Base-by-base conservation (phyloP, 2,797 vertebrate species). In the Myotis daubentonii region DNA sequence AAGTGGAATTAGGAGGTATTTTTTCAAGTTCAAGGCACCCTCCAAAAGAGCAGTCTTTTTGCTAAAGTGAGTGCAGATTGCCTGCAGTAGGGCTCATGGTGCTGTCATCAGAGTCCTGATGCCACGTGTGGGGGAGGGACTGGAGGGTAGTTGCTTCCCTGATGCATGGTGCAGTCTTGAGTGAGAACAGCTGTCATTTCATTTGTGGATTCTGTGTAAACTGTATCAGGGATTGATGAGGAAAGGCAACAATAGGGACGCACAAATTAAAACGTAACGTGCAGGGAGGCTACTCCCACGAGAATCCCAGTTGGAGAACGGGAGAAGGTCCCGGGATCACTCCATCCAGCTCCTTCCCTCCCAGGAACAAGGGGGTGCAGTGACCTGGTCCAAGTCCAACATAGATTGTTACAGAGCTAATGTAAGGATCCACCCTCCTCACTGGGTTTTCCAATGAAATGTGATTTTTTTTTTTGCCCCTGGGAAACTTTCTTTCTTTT, bases 11-110 rank as follows among this genome's bases (percentile, higher is more conserved):
- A 62, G 36, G 1, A 62, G 36, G 1, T 41, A 23, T 41, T 66
- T 93, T 94, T 79, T 57, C 47, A 87, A 89, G 55, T 76, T 93
- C 47, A 82, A 33, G 15, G 4, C 66, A 57, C 28, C 19, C 30
- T 79, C n/a, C 78, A 57, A 65, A 60, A 88, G 80, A 91, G 12
- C 22, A 3, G 55, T 23, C 33, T 96, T 81, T 89, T 72, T 41
- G 25, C 41, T 53, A 44, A 71, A 53, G 23, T 71, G 8, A 62
- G 2, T 30, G 22, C 25, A 51, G 55, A 51, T 23, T 33, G 49
- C 38, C 1, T 72, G 53, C 19, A 25, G 36, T 2, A 72, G 49
- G 36, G 60, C 22, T 55, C 28, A 25, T 30, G 33, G 36, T 60
- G 51, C 57, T 93, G 75, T 84, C 17, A 16, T 65, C 8, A 75